A percentile compares a stretch with the other conserved stretches of the same genome.
Conservation (phyloP, 1,140 invertebrate species). For the Pinna nobilis region DNA sequence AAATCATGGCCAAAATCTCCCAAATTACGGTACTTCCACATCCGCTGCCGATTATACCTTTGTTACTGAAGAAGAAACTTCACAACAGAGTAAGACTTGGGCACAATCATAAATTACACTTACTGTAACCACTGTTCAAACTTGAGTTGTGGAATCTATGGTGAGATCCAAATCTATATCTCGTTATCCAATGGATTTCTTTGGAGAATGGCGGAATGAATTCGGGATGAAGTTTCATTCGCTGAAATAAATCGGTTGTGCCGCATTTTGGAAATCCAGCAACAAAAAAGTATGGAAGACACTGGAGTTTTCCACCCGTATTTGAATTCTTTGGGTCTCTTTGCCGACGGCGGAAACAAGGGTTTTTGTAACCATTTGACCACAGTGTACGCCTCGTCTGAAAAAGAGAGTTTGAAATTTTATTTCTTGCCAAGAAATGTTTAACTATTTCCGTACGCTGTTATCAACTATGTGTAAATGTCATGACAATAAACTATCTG, state of each 20-base stretch:
- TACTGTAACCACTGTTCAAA: conserved; percentile 8
- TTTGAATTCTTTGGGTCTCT: not conserved
- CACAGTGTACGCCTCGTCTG: conserved; percentile 21
- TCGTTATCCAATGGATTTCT: conserved; percentile 52
- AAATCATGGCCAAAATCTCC: too few species aligned
- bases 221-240: conserved; percentile 43
- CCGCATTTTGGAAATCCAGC: conserved; percentile 51
- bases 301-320: conserved; percentile 10
- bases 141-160: not conserved
- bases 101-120: too few species aligned
- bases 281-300: conserved; percentile 52
- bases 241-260: conserved; percentile 47
- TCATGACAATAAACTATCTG: too few species aligned
- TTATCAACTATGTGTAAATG: too few species aligned
- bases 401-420: too few species aligned
- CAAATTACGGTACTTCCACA: too few species aligned
- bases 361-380: conserved; percentile 32
- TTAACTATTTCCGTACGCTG: too few species aligned
- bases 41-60: too few species aligned
- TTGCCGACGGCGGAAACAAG: conserved; percentile 24
- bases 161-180: conserved; percentile 30
- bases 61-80: too few species aligned
- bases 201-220: conserved; percentile 35
- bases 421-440: too few species aligned
- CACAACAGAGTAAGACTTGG: too few species aligned